phyloP scores from a whole-genome alignment of 2,888 invertebrate species.

The Parnassius apollo region DNA sequence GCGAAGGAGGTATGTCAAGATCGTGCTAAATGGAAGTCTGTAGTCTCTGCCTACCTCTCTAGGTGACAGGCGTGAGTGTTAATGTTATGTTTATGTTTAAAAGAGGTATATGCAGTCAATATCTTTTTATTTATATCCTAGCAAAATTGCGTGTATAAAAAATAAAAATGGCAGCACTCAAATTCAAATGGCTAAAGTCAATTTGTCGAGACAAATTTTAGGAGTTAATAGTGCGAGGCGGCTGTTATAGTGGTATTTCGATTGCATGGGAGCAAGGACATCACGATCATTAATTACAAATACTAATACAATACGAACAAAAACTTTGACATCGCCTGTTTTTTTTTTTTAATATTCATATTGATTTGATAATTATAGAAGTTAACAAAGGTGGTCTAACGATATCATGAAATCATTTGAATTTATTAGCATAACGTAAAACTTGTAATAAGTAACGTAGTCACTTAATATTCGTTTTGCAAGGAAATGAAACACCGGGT shows the following conservation, averaged over 20 bases:
- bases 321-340: conserved; percentile 6
- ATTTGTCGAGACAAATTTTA: conserved; percentile 18
- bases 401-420: no score
- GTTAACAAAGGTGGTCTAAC: background rate
- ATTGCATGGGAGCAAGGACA: conserved; percentile 12
- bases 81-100: no score
- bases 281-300: conserved; percentile 6
- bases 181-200: conserved; percentile 4
- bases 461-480: no score
- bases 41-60: no score
- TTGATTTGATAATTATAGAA: conserved; percentile 10
- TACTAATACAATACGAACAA: conserved; percentile 5
- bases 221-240: conserved; percentile 10
- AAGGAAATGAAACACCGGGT: no score
- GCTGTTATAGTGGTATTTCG: conserved; percentile 9
- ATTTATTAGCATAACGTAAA: no score
- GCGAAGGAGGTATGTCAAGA: no score
- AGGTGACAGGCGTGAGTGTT: no score
- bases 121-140: conserved; percentile 16
- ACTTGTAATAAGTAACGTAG: no score
- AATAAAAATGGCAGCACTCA: conserved; percentile 8
- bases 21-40: no score
- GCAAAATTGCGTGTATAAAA: conserved; percentile 11
- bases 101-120: background rate
- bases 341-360: background rate